phyloP scores from a whole-genome alignment of 2,888 invertebrate genomes.

The Sisyra terminalis region DNA sequence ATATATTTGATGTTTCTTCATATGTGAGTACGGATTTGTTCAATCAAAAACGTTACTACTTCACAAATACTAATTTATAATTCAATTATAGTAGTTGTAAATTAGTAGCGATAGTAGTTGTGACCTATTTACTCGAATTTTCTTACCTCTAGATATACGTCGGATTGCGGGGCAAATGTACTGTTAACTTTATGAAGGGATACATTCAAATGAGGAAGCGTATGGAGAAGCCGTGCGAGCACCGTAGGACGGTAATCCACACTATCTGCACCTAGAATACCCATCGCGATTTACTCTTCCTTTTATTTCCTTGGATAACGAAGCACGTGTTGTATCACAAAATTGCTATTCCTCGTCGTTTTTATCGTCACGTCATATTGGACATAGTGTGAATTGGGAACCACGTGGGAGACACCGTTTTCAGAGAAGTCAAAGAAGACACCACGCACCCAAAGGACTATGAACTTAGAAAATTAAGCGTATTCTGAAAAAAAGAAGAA shows the following conservation, averaged over 20 bases:
- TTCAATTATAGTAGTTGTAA: no score
- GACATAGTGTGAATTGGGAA: no score
- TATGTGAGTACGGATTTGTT: background rate
- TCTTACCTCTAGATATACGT: slow-evolving; percentile 77
- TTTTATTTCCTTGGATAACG: no score
- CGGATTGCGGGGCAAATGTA: slow-evolving; percentile 79
- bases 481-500: no score
- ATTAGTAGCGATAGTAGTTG: no score
- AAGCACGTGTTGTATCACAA: no score
- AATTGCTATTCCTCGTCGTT: no score
- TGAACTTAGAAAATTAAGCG: no score
- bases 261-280: slow-evolving; percentile 32
- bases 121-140: background rate
- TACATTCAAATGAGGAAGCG: slow-evolving; percentile 83
- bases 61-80: background rate
- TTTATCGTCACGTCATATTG: no score
- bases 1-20: background rate
- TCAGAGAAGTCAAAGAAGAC: no score
- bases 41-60: background rate
- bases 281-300: slow-evolving; percentile 18
- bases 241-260: slow-evolving; percentile 71
- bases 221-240: slow-evolving; percentile 74
- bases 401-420: no score
- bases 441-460: no score
- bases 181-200: slow-evolving; percentile 79